A percentile compares a stretch with the other conserved stretches of the same genome.
phyloP scores from a whole-genome alignment of 1,140 invertebrate genomes.

The Drosophila tropicalis region DNA sequence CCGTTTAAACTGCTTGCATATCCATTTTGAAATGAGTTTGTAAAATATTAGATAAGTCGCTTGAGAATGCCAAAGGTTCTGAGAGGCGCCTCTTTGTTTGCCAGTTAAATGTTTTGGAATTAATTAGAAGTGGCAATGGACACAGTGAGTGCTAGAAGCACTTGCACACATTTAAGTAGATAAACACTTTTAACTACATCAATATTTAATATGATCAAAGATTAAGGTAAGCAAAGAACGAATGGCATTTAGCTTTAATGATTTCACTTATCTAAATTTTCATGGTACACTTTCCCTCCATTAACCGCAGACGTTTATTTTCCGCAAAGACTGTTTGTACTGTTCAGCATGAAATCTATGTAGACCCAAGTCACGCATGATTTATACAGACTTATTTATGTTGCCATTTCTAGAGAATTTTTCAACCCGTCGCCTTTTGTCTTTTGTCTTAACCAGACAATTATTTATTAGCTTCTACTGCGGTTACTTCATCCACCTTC shows the following conservation, averaged over 20 bases:
- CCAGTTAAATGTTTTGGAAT: conserved; percentile 57
- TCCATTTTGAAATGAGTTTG: conserved; percentile 26
- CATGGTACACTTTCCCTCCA: background rate
- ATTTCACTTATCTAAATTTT: background rate
- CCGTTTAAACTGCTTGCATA: conserved; percentile 25
- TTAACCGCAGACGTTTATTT: conserved; percentile 60
- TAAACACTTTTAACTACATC: conserved; percentile 5
- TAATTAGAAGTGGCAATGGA: conserved; percentile 46
- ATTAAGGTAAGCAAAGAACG: background rate
- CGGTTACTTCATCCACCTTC: conserved; percentile 28
- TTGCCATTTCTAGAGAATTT: conserved; percentile 49
- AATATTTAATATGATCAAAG: conserved; percentile 7
- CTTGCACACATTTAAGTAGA: background rate
- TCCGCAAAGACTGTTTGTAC: conserved; percentile 44
- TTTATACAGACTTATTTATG: conserved; percentile 73
- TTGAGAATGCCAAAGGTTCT: conserved; percentile 14
- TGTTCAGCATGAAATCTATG: background rate
- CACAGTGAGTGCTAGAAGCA: conserved; percentile 5
- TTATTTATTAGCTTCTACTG: conserved; percentile 73
- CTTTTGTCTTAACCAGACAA: conserved; percentile 75
- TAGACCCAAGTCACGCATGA: conserved; percentile 52
- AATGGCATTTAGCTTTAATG: background rate
- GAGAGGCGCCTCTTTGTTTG: conserved; percentile 38
- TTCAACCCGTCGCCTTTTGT: conserved; percentile 56
- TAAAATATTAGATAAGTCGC: conserved; percentile 46